Percentiles rank a stretch among this genome's conserved stretches.
Conservation (phyloP, 2,888 invertebrate species). For the Parnassius glacialis region DNA sequence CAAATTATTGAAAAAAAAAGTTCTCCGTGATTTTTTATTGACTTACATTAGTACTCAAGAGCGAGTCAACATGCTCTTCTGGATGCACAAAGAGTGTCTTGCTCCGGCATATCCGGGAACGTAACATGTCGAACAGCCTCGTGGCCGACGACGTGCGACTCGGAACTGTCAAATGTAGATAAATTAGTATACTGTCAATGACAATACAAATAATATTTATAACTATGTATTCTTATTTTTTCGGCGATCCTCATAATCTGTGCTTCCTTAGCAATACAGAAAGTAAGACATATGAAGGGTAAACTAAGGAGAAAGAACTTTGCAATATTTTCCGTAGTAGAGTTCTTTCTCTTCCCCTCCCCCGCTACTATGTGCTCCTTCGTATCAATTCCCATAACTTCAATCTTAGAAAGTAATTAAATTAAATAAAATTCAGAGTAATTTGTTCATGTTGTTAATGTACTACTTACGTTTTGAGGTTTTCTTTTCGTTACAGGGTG, state of each 20-base stretch:
- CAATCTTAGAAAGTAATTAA: background rate
- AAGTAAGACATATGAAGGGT: no score
- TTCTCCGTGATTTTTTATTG: no score
- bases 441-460: background rate
- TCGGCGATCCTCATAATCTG: no score
- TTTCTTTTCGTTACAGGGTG: conserved; percentile 36
- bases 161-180: conserved; percentile 34
- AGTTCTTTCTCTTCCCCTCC: no score
- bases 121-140: conserved; percentile 56
- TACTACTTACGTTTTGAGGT: conserved; percentile 42
- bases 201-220: background rate
- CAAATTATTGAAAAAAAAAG: no score
- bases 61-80: conserved; percentile 46
- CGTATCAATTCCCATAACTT: background rate
- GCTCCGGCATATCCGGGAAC: conserved; percentile 58
- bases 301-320: no score
- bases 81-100: conserved; percentile 57
- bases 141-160: conserved; percentile 61
- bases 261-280: no score
- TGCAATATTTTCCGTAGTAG: no score
- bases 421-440: no score
- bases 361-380: no score
- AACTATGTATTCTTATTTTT: background rate
- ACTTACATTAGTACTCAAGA: conserved; percentile 28
- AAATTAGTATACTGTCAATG: background rate